phyloP scores from a whole-genome alignment of 2,113 vertebrate species.

The Vimba vimba region DNA sequence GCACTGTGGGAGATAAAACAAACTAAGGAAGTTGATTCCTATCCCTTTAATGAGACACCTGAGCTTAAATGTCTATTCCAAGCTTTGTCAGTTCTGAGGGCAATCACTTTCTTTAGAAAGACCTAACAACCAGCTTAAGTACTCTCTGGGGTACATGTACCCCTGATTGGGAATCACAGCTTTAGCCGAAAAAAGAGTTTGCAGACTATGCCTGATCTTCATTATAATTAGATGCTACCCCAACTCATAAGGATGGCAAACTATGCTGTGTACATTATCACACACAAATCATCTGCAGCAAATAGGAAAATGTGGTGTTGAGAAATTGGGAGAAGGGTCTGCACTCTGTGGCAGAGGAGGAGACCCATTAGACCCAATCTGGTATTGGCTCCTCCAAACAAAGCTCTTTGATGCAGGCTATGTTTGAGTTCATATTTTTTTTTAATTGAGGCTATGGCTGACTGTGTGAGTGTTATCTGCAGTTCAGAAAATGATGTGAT shows the following conservation, averaged over 20 bases:
- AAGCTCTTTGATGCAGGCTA: slow-evolving; percentile 12
- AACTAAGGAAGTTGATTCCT: neutral
- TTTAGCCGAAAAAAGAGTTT: slow-evolving; percentile 10
- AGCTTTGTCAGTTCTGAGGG: slow-evolving; percentile 8
- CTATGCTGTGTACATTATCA: neutral
- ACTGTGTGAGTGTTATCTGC: neutral
- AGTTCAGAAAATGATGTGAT: slow-evolving; percentile 1
- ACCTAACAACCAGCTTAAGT: slow-evolving; percentile 22
- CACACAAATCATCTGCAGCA: neutral
- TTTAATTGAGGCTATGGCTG: neutral
- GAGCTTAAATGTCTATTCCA: slow-evolving; percentile 5
- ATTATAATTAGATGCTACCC: slow-evolving; percentile 4
- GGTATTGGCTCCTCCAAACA: neutral
- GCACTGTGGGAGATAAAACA: neutral
- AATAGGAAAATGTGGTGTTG: neutral
- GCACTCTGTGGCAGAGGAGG: neutral
- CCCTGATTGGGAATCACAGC: slow-evolving; percentile 24
- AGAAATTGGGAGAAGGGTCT: neutral
- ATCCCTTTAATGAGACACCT: slow-evolving; percentile 10
- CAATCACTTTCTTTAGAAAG: neutral
- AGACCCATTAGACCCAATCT: neutral
- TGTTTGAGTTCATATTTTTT: neutral
- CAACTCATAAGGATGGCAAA: slow-evolving; percentile 6
- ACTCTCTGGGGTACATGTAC: slow-evolving; percentile 8
- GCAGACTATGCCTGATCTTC: neutral